Evolutionary conservation across 2,888 invertebrate species (phyloP).

Genomic region (Auanema sp.): DNA sequence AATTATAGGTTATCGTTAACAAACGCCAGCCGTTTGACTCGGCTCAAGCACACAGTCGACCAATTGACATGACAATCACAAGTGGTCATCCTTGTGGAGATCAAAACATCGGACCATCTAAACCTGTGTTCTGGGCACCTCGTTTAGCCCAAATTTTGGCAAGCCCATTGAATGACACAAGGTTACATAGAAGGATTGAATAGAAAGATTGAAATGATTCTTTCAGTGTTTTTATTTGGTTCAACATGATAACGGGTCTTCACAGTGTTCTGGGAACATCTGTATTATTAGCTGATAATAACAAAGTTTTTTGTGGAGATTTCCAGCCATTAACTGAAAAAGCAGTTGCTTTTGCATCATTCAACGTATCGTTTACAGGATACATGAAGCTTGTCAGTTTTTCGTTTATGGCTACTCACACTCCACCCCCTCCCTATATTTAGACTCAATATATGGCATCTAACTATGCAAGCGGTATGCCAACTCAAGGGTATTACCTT

Average conservation of each 20-base stretch:
- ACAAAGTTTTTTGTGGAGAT: conserved; percentile 41
- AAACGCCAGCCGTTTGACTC: conserved; percentile 33
- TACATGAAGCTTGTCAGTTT: conserved; percentile 36
- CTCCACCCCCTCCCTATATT: not conserved
- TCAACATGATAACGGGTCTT: conserved; percentile 31
- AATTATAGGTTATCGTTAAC: conserved; percentile 42
- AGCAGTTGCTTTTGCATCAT: conserved; percentile 33
- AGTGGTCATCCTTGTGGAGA: conserved; percentile 45
- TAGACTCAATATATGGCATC: conserved; percentile 35
- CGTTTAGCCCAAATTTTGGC: conserved; percentile 22
- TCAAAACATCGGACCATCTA: conserved; percentile 36
- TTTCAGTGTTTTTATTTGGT: conserved; percentile 33
- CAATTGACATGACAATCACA: conserved; percentile 41
- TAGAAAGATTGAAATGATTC: not conserved
- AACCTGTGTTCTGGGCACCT: conserved; percentile 27
- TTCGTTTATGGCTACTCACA: not conserved
- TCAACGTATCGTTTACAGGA: conserved; percentile 34
- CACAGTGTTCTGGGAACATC: conserved; percentile 36
- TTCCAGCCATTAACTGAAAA: conserved; percentile 35
- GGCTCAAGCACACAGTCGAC: conserved; percentile 35
- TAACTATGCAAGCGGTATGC: conserved; percentile 35
- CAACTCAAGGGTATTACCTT: conserved; percentile 39
- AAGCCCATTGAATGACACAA: conserved; percentile 37
- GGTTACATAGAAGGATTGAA: conserved; percentile 10
- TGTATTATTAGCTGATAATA: conserved; percentile 28